Conservation (phyloP, 2,797 vertebrate species). For the Urophycis tenuis region DNA sequence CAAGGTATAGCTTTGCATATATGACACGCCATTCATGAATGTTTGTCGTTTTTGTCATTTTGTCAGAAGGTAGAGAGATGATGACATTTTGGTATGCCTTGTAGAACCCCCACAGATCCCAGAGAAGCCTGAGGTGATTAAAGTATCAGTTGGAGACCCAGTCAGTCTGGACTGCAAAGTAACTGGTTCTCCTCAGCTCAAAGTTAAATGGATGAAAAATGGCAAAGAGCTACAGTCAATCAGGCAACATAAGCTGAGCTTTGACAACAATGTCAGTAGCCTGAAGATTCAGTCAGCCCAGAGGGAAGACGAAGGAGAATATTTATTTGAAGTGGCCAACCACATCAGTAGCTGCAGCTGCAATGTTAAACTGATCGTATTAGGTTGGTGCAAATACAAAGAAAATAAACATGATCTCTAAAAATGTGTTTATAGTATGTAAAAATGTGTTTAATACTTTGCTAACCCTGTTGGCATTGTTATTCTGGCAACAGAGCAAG, state of each 20-base stretch:
- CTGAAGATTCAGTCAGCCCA: constrained; percentile 86
- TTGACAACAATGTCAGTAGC: constrained; percentile 88
- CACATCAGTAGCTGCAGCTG: constrained; percentile 90
- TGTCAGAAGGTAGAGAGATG: background rate
- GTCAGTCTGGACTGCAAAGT: constrained; percentile 93
- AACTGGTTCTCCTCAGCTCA: constrained; percentile 88
- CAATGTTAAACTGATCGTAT: constrained; percentile 80
- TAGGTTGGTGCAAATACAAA: constrained; percentile 79
- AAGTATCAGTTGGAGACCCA: constrained; percentile 88
- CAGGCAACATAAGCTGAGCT: constrained; percentile 88
- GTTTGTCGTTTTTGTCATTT: background rate
- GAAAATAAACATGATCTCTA: background rate
- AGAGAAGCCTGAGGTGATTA: constrained; percentile 87
- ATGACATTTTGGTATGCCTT: constrained; percentile 35
- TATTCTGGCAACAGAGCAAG: constrained; percentile 79
- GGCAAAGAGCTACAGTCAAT: constrained; percentile 87
- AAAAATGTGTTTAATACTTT: background rate
- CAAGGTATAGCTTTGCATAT: constrained; percentile 77
- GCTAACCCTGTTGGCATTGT: constrained; percentile 19
- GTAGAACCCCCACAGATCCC: constrained; percentile 90
- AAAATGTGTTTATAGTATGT: background rate
- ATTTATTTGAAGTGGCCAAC: constrained; percentile 89
- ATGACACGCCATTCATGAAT: background rate
- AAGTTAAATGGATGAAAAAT: constrained; percentile 89
- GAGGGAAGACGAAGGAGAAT: constrained; percentile 85